Evolutionary conservation across 2,797 vertebrate genomes (phyloP), one percentile per base, ranked within the genome.

Genomic region (Myotis vivesi): DNA sequence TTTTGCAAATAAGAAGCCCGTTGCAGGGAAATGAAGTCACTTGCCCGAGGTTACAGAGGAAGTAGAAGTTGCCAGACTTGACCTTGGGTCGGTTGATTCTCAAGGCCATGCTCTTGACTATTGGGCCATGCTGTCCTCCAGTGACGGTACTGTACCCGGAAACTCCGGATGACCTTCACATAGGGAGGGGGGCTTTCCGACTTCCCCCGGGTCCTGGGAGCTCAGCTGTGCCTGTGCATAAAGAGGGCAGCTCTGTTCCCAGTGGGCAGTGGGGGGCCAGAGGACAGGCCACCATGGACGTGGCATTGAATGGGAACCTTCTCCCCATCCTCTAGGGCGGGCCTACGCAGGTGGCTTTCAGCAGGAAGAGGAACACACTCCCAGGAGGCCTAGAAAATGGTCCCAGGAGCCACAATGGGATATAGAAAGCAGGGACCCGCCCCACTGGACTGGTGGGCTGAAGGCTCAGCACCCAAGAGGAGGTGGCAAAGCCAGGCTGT

Each of bases 1-100:
- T 46, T 95, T 75, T 41, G 25, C 72, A 49, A 94, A 69, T 22
- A 83, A 59, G 68, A 79, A 89, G 69, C 69, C 12, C 15, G 28
- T 28, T 44, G n/a, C 76, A 55, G 72, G 8, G 17, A 88, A 92
- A 87, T 64, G 25, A 64, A 66, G 44, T 69, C n/a, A 77, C 22
- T 88, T 66, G 46, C 28, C 62, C 64, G 13, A 82, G 46, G 5
- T 68, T 44, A 10, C 53, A 19, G 23, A 53, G 44, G 59, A 93
- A 55, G 33, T 46, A 33, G 73, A 66, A 82, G 4, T 20, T 53
- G 2, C 46, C 69, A 86, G 73, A 49, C 62, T 68, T 57, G 33
- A 76, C 62, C 33, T 86, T 1, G 0, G 28, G 68, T n/a, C 6
- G 2, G 28, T 51, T 30, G 68, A 28, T 68, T 69, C 36, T 28